Conservation (phyloP, 2,113 vertebrate species). For the Coracopsis vasa region DNA sequence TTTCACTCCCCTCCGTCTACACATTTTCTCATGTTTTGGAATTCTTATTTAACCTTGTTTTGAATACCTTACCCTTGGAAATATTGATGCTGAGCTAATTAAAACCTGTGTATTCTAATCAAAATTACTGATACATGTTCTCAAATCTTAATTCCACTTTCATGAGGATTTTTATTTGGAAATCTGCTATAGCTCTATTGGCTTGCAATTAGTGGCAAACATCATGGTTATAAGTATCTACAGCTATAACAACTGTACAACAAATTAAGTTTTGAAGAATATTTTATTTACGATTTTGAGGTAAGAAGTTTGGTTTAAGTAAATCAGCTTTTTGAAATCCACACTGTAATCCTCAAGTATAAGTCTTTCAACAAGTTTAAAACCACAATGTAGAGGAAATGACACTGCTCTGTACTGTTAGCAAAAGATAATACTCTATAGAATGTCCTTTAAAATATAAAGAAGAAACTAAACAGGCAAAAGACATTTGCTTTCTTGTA, state of each 20-base stretch:
- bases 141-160: not conserved
- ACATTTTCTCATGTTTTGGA: not conserved
- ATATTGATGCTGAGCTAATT: not conserved
- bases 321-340: not conserved
- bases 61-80: not conserved
- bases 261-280: not conserved
- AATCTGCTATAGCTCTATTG: not conserved
- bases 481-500: constrained; percentile 19
- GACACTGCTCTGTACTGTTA: not conserved
- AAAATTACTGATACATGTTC: not conserved
- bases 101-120: not conserved
- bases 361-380: constrained; percentile 22
- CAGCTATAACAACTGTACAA: not conserved
- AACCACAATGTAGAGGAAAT: constrained; percentile 10
- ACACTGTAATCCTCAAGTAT: not conserved
- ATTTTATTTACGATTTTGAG: not conserved
- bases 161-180: not conserved
- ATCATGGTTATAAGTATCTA: not conserved
- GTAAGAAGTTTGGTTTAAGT: not conserved
- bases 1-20: not conserved
- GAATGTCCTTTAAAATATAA: not conserved
- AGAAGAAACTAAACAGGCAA: not conserved
- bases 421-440: not conserved
- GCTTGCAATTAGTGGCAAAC: not conserved
- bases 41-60: not conserved